Conservation (phyloP, 92 coral and sea anemone genomes). For the Phenganax marumi region DNA sequence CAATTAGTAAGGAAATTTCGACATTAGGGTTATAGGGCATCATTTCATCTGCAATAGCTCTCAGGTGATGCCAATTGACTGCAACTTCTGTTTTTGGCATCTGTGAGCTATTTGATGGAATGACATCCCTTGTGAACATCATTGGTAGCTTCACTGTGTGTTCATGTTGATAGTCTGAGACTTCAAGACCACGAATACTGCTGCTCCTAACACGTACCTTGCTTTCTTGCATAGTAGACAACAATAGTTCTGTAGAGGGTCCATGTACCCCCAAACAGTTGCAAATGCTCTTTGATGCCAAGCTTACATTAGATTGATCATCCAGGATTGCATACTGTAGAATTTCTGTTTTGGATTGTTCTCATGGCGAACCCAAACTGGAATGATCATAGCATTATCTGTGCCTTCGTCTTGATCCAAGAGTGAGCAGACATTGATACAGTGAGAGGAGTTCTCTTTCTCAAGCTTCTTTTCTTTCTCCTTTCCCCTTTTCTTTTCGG, state of each 20-base stretch:
- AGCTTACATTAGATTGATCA: conserved; percentile 48
- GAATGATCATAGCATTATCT: conserved; percentile 47
- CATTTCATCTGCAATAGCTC: conserved; percentile 47
- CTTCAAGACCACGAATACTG: conserved; percentile 51
- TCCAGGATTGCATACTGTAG: conserved; percentile 49
- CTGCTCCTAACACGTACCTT: conserved; percentile 46
- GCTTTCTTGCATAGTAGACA: conserved; percentile 56
- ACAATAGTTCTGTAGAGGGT: conserved; percentile 44
- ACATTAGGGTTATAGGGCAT: conserved; percentile 48
- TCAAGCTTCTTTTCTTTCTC: background rate
- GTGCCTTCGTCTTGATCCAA: conserved; percentile 41
- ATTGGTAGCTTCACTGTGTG: conserved; percentile 49
- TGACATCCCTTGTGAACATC: conserved; percentile 35
- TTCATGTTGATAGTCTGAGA: conserved; percentile 39
- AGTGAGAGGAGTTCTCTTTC: conserved; percentile 32
- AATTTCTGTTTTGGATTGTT: conserved; percentile 33
- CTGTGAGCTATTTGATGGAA: conserved; percentile 53
- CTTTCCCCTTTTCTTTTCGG: background rate
- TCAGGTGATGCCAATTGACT: conserved; percentile 48
- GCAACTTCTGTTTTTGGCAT: conserved; percentile 59
- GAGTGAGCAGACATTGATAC: conserved; percentile 41
- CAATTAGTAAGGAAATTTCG: conserved; percentile 47
- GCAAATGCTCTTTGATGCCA: conserved; percentile 9
- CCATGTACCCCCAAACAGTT: conserved; percentile 10
- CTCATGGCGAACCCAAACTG: conserved; percentile 56